Percentiles rank a stretch among this genome's conserved stretches.
phyloP scores from a whole-genome alignment of 2,888 invertebrate species.

The Mystacides longicornis region DNA sequence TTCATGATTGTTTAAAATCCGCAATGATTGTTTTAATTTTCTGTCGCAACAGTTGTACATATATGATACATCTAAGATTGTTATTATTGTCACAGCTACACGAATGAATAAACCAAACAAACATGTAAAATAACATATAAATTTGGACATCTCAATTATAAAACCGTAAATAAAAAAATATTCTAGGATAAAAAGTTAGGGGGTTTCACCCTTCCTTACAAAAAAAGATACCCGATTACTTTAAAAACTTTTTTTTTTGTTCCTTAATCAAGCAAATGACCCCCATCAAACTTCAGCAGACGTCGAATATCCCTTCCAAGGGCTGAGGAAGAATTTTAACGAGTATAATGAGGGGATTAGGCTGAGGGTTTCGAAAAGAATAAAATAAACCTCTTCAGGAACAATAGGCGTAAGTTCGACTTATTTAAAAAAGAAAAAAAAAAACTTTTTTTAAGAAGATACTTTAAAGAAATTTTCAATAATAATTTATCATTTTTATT shows the following conservation, averaged over 20 bases:
- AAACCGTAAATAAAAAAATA: not conserved
- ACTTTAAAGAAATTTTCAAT: not conserved
- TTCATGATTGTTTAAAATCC: no score
- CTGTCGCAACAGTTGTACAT: no score
- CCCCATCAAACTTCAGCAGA: not conserved
- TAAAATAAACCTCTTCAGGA: not conserved
- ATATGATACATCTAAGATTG: no score
- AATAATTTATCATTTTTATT: not conserved
- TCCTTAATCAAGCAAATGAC: slow-evolving; percentile 2
- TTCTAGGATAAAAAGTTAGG: not conserved
- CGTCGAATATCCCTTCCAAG: not conserved
- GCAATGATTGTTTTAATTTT: no score
- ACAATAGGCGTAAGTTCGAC: not conserved
- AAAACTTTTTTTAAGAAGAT: not conserved
- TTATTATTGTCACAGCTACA: no score
- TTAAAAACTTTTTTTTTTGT: not conserved
- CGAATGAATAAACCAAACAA: not conserved
- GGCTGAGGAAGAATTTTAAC: not conserved
- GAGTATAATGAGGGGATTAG: not conserved
- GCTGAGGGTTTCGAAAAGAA: not conserved
- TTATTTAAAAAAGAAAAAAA: not conserved
- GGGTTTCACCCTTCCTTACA: not conserved
- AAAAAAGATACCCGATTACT: not conserved
- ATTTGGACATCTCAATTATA: not conserved
- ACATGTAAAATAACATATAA: not conserved